These are phyloP conservation scores for Nesidiocoris tenuis DNA, from an alignment of 2,888 invertebrate genomes.

Conservation along the genomic window DNA sequence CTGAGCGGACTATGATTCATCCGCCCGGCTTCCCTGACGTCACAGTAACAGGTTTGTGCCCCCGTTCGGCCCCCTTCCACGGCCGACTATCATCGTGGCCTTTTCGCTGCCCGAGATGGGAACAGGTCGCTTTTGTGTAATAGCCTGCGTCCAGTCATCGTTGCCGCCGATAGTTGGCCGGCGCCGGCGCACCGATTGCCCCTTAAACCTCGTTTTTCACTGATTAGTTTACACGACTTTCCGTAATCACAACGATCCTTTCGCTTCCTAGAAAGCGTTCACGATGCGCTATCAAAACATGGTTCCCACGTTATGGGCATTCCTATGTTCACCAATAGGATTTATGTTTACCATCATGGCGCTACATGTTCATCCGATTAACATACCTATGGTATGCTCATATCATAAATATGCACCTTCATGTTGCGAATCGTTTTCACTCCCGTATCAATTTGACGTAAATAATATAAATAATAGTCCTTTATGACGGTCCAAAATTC, in stretches of 20 bases:
- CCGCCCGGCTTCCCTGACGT: conserved; percentile 38
- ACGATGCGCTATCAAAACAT: background rate
- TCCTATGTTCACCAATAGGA: too few species aligned
- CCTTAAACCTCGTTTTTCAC: background rate
- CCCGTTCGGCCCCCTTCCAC: conserved; percentile 9
- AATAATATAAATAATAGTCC: too few species aligned
- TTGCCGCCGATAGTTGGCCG: background rate
- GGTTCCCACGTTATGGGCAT: background rate
- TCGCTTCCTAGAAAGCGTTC: background rate
- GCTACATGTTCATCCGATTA: too few species aligned
- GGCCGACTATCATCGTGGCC: background rate
- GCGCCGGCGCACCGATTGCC: background rate
- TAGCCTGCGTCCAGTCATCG: background rate
- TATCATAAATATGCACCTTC: too few species aligned
- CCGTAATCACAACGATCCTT: background rate
- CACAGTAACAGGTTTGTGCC: conserved; percentile 36
- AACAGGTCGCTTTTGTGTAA: conserved; percentile 1
- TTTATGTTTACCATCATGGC: too few species aligned
- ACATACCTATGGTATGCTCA: too few species aligned
- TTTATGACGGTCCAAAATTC: too few species aligned
- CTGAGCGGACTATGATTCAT: conserved; percentile 22
- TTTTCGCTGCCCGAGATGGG: background rate
- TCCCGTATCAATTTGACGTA: too few species aligned
- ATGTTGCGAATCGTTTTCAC: too few species aligned
- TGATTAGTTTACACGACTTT: background rate